Base-by-base conservation (phyloP, 2,888 invertebrate genomes). In the Sympetrum striolatum region DNA sequence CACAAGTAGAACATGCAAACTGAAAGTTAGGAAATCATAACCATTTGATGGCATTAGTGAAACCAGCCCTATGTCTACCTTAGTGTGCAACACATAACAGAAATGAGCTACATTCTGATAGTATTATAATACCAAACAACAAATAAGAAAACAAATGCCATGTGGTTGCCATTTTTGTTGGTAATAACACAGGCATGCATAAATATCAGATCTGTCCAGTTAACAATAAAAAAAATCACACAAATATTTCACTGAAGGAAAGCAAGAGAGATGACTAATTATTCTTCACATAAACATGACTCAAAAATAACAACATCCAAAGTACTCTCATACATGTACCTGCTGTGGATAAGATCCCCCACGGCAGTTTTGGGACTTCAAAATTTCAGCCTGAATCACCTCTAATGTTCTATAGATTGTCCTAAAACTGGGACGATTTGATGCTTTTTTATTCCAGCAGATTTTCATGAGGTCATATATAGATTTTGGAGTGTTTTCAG, bases 391-490 rank as follows among this genome's bases (percentile, higher is more conserved):
- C 90, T 94, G 94, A 92, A 97, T 96, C 92, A 95, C 96, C 93
- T 97, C 96, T 92, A 98, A 95, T 91, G 97, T 96, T 93, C 97
- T 97, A 93, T 97, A 96, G 92, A 98, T 97, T 91, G 96, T 95
- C 92, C 96, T 95, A 94, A 99, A 99, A 92, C 97, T 96, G 15
- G 99, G 99, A 91, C 99, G 95, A 92, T 97, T 96, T 91, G 95
- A 95, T 0, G 98, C 97, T 93, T 98, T 97, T 92, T 96, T 96
- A 93, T 97, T 97, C 98, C 99, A 99, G 94, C 99, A 99, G 92
- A 96, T 96, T 93, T 97, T 97, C 98, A 99, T 99, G 81, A 99
- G 94, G 91, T 98, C 97, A 94, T 98, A 99, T 58, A 98, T 96
- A 92, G 96, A 96, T 53, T 96, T 94, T 0, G 98, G 98, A 80